Conservation (phyloP, 1,140 invertebrate genomes). For the Archivesica marissinica region DNA sequence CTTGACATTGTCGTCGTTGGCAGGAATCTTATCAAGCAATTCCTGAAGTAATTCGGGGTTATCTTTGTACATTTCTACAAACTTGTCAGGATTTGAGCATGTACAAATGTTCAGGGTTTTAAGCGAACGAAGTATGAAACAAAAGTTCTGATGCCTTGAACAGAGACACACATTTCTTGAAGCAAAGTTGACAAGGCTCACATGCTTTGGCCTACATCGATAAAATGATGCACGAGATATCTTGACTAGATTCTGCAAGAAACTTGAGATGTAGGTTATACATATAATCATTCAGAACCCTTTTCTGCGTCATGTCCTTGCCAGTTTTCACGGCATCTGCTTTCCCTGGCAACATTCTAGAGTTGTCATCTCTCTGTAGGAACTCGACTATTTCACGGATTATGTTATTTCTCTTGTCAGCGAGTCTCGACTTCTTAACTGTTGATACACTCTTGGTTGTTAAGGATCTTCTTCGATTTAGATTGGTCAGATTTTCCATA, state of each 20-base stretch:
- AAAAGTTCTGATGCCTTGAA: conserved; percentile 42
- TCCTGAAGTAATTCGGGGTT: neutral
- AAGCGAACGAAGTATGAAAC: conserved; percentile 6
- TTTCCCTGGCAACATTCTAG: conserved; percentile 35
- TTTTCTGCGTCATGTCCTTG: neutral
- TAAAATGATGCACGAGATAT: conserved; percentile 37
- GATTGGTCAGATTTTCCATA: neutral
- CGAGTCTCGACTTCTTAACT: neutral
- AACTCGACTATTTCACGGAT: neutral
- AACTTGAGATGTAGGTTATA: conserved; percentile 45
- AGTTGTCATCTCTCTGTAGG: conserved; percentile 48
- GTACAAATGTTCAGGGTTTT: conserved; percentile 25
- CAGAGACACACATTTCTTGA: conserved; percentile 40
- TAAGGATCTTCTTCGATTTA: conserved; percentile 3
- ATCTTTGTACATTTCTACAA: neutral
- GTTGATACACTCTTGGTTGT: neutral
- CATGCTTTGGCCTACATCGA: neutral
- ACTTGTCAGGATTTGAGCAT: conserved; percentile 38
- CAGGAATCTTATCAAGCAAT: neutral
- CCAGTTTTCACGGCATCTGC: conserved; percentile 32
- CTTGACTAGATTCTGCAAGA: conserved; percentile 32
- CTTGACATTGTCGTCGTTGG: neutral
- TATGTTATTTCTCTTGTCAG: neutral
- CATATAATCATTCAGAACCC: conserved; percentile 46
- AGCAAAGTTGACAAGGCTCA: conserved; percentile 39